These are phyloP conservation scores for Falco rusticolus DNA, from an alignment of 2,797 vertebrate genomes.

Conservation along the genomic window DNA sequence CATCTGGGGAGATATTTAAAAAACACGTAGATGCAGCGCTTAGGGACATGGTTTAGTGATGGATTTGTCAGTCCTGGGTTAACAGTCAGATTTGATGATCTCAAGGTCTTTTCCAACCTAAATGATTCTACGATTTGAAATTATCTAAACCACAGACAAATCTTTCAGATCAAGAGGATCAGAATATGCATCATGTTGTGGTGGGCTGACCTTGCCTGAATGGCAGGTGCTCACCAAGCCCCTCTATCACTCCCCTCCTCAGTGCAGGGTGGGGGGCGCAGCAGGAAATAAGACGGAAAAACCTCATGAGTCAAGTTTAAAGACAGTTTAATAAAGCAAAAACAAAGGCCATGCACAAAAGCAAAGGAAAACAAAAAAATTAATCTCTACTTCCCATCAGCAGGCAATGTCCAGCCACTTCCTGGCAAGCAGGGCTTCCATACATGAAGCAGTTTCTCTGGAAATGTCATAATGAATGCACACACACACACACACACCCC, in stretches of 20 bases:
- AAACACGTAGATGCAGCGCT: too few relatives aligned
- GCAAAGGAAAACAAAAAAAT: not conserved
- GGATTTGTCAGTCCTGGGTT: too few relatives aligned
- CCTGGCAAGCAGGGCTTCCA: not conserved
- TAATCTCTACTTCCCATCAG: not conserved
- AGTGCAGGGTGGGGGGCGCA: not conserved
- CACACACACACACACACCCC: too few relatives aligned
- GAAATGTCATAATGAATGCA: not conserved
- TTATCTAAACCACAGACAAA: not conserved
- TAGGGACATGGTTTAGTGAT: too few relatives aligned
- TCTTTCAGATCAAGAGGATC: not conserved
- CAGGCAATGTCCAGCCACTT: not conserved
- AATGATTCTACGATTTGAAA: not conserved
- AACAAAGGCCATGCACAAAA: not conserved
- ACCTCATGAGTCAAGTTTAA: not conserved
- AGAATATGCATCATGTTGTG: not conserved
- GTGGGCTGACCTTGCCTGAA: not conserved
- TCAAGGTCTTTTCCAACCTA: too few relatives aligned
- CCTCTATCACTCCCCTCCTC: not conserved
- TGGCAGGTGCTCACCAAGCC: not conserved
- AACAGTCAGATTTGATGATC: too few relatives aligned
- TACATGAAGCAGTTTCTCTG: accelerated
- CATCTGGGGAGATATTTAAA: too few relatives aligned
- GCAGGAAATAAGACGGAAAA: not conserved
- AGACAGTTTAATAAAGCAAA: not conserved